phyloP scores from a whole-genome alignment of 2,797 vertebrate species.

The Australoheros facetus region DNA sequence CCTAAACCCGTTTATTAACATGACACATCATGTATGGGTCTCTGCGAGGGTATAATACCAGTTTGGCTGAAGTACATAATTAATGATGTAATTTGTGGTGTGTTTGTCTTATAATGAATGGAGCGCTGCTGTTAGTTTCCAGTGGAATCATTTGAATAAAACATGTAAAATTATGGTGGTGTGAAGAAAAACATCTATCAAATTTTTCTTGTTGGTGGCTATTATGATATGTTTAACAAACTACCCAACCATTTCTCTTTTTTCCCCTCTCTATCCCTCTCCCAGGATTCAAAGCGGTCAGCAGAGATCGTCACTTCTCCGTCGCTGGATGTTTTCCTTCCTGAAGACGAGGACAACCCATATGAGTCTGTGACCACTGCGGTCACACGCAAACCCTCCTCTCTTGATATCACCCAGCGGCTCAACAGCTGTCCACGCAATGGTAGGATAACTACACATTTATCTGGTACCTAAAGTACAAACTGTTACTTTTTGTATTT shows the following conservation, averaged over 20 bases:
- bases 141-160: not conserved
- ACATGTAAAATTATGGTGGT: not conserved
- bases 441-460: slow-evolving; percentile 74
- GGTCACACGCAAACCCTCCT: slow-evolving; percentile 94
- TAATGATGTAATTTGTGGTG: slow-evolving; percentile 19
- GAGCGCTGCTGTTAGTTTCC: not conserved
- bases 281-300: slow-evolving; percentile 87
- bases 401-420: slow-evolving; percentile 89
- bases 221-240: not conserved
- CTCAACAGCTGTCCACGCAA: slow-evolving; percentile 80
- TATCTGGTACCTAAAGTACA: not conserved
- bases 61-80: slow-evolving; percentile 21
- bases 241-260: not conserved
- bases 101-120: slow-evolving; percentile 25
- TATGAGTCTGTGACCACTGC: slow-evolving; percentile 89
- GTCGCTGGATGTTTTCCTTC: slow-evolving; percentile 88
- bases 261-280: not conserved
- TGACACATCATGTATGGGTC: slow-evolving; percentile 16
- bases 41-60: slow-evolving; percentile 13
- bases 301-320: slow-evolving; percentile 86
- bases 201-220: not conserved
- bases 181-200: not conserved
- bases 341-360: slow-evolving; percentile 90
- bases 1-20: slow-evolving; percentile 15
- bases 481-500: not conserved